A percentile compares a stretch with the other conserved stretches of the same genome.
These are phyloP conservation scores for Tarsius wallacei DNA, from an alignment of 2,797 vertebrate genomes.

Conservation along the genomic window DNA sequence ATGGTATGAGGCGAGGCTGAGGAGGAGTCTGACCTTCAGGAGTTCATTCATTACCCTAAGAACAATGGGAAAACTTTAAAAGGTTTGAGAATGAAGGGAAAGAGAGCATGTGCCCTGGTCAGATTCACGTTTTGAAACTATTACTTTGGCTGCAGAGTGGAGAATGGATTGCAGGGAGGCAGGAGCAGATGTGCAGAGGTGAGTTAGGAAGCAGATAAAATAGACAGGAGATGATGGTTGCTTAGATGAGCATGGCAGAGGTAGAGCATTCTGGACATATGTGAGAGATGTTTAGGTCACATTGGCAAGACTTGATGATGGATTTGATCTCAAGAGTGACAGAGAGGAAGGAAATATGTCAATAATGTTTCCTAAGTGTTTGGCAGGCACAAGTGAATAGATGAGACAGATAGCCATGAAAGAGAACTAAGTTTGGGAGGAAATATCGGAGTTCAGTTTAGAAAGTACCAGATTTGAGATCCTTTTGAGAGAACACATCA, in stretches of 20 bases:
- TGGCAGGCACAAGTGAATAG: neutral
- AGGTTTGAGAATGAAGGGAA: too few species aligned
- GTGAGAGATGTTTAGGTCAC: neutral
- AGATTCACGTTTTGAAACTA: constrained; percentile 2
- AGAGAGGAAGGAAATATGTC: neutral
- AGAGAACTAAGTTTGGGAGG: constrained; percentile 48
- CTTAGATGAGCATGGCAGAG: neutral
- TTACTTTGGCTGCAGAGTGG: neutral
- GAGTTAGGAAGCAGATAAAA: neutral
- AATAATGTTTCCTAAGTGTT: constrained; percentile 12
- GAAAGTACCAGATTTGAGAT: neutral
- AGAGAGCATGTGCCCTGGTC: neutral
- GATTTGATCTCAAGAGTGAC: neutral
- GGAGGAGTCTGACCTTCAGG: neutral
- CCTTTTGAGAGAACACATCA: neutral
- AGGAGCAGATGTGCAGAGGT: neutral
- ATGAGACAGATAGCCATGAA: neutral
- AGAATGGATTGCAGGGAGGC: neutral
- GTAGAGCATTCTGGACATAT: neutral
- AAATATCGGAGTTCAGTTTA: neutral
- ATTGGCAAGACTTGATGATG: neutral
- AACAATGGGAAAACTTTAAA: neutral
- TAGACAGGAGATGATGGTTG: neutral
- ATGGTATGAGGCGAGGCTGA: neutral
- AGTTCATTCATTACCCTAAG: neutral